Percentiles rank a stretch among this genome's conserved stretches.
These are phyloP conservation scores for Bubo scandiacus DNA, from an alignment of 2,113 vertebrate species.

Conservation along the genomic window DNA sequence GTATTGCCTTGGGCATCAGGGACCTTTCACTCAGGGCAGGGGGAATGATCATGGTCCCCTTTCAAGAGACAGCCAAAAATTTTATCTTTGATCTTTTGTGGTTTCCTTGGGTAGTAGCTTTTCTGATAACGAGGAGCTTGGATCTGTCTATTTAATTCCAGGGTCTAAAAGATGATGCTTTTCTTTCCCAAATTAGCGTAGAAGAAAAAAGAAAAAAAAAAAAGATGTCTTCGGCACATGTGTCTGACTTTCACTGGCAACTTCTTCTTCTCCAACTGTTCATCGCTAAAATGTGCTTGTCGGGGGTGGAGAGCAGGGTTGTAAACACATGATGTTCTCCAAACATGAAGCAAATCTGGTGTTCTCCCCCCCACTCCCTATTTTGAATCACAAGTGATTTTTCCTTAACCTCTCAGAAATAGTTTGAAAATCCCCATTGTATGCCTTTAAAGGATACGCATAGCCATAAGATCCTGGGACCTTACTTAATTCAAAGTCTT, in stretches of 20 bases:
- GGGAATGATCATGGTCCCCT: background rate
- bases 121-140: background rate
- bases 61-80: background rate
- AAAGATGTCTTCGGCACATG: background rate
- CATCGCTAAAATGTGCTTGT: background rate
- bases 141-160: background rate
- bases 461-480: background rate
- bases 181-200: background rate
- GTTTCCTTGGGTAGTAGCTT: background rate
- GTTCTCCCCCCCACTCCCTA: background rate
- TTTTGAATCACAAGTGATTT: conserved; percentile 9
- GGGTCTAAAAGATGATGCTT: background rate
- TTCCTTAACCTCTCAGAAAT: background rate
- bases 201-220: background rate
- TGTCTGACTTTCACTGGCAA: conserved; percentile 17
- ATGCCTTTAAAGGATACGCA: background rate
- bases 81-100: background rate
- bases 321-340: conserved; percentile 37
- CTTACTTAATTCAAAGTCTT: background rate
- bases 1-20: background rate
- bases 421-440: background rate
- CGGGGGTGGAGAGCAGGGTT: background rate
- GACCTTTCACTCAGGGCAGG: background rate
- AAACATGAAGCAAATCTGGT: background rate
- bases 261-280: conserved; percentile 40